Evolutionary conservation across 2,797 vertebrate species (phyloP).

Genomic region (Hybognathus amarus): DNA sequence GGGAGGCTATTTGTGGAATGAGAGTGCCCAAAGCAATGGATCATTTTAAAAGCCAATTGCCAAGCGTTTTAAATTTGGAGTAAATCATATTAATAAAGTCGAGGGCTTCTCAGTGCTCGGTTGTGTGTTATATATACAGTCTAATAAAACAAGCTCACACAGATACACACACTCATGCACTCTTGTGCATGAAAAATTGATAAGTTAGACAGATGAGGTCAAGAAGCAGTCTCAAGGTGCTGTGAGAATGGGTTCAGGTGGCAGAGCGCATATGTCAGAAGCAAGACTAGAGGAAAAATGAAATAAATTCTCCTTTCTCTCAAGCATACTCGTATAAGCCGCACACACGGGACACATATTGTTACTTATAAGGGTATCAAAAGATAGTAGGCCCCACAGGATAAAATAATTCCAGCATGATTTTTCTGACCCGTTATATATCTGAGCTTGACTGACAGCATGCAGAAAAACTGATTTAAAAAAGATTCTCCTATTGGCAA

Average conservation of each 20-base stretch:
- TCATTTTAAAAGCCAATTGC: conserved; percentile 29
- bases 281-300: conserved; percentile 11
- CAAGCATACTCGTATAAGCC: neutral
- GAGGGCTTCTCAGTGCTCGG: conserved; percentile 13
- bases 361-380: conserved; percentile 8
- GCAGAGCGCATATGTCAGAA: conserved; percentile 36
- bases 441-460: neutral
- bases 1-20: neutral
- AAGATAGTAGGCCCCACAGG: neutral
- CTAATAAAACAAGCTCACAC: conserved; percentile 16
- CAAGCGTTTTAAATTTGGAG: neutral
- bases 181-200: neutral
- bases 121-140: conserved; percentile 13
- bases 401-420: neutral
- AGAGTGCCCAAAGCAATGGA: conserved; percentile 2
- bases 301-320: conserved; percentile 27
- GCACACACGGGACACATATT: conserved; percentile 21
- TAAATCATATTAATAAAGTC: conserved; percentile 39
- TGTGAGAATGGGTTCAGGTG: conserved; percentile 3
- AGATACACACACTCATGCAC: neutral
- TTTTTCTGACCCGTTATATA: neutral
- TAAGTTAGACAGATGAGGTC: conserved; percentile 11
- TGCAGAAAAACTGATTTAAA: neutral
- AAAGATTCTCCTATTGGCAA: neutral
- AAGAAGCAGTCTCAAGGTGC: neutral